phyloP scores from a whole-genome alignment of 1,140 invertebrate species.

The Doryteuthis pealeii region DNA sequence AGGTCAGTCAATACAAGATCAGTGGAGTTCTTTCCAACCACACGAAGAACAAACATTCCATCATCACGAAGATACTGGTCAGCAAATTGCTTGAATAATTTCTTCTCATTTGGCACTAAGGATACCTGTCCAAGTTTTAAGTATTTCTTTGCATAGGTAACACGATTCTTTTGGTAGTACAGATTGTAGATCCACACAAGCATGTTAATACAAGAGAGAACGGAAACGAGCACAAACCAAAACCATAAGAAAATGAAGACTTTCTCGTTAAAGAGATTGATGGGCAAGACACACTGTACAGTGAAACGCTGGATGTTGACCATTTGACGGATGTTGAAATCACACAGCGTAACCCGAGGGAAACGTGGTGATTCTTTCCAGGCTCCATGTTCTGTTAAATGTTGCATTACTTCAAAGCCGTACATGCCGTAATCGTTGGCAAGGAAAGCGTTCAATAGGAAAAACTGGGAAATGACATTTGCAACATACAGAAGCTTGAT shows the following conservation, averaged over 20 bases:
- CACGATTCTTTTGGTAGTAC: slow-evolving; percentile 33
- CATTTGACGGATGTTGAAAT: slow-evolving; percentile 63
- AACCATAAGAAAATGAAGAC: slow-evolving; percentile 64
- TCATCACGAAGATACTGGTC: slow-evolving; percentile 50
- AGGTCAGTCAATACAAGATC: slow-evolving; percentile 49
- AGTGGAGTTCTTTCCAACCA: slow-evolving; percentile 51
- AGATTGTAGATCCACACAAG: slow-evolving; percentile 36
- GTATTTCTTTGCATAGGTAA: slow-evolving; percentile 47
- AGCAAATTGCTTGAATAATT: slow-evolving; percentile 42
- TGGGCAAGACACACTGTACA: slow-evolving; percentile 63
- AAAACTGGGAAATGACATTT: slow-evolving; percentile 44
- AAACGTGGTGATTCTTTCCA: slow-evolving; percentile 59
- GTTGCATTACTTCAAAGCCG: slow-evolving; percentile 59
- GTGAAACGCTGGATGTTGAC: slow-evolving; percentile 34
- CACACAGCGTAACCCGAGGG: slow-evolving; percentile 63
- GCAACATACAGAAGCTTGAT: slow-evolving; percentile 43
- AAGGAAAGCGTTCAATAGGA: slow-evolving; percentile 48
- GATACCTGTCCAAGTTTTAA: slow-evolving; percentile 30
- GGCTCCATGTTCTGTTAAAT: slow-evolving; percentile 52
- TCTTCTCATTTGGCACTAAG: slow-evolving; percentile 33
- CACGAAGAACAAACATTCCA: slow-evolving; percentile 52
- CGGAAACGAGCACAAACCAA: slow-evolving; percentile 60
- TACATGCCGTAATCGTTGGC: slow-evolving; percentile 50
- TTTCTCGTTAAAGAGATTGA: slow-evolving; percentile 65
- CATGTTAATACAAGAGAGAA: slow-evolving; percentile 45